Evolutionary conservation across 2,888 invertebrate genomes (phyloP).

Genomic region (Callyntrura guangdongensis): DNA sequence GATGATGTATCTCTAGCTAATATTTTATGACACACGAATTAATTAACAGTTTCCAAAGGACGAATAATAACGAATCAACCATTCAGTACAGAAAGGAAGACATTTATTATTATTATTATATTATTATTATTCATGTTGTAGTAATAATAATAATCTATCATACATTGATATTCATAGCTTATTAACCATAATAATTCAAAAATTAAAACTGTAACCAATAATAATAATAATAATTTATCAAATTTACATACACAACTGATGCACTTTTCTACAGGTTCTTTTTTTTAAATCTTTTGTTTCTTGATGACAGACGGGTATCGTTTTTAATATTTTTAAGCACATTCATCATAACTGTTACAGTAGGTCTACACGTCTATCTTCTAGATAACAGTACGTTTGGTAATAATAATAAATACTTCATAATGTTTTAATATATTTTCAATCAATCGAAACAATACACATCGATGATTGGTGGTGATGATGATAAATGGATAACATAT

Average conservation of each 20-base stretch:
- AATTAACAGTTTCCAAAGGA: not conserved
- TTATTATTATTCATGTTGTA: constrained; percentile 45
- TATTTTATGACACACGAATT: not conserved
- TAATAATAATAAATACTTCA: not conserved
- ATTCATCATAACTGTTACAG: not conserved
- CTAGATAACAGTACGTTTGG: not conserved
- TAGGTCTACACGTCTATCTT: not conserved
- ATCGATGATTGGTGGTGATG: too few relatives aligned
- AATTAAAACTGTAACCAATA: too few relatives aligned
- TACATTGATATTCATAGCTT: constrained; percentile 18
- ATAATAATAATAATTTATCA: too few relatives aligned
- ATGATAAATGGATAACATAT: not conserved
- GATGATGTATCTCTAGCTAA: not conserved
- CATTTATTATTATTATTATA: constrained; percentile 73
- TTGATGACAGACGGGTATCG: too few relatives aligned
- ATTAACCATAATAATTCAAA: not conserved
- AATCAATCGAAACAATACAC: too few relatives aligned
- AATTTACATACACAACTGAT: too few relatives aligned
- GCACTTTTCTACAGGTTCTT: too few relatives aligned
- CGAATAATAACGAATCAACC: not conserved
- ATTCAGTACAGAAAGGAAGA: constrained; percentile 76
- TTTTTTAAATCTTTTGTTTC: too few relatives aligned
- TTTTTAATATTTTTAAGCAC: too few relatives aligned
- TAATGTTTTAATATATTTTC: too few relatives aligned
- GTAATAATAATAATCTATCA: constrained; percentile 34